Percentiles rank a stretch among this genome's conserved stretches.
phyloP scores from a whole-genome alignment of 2,113 vertebrate genomes.

The Ceratotherium simum region DNA sequence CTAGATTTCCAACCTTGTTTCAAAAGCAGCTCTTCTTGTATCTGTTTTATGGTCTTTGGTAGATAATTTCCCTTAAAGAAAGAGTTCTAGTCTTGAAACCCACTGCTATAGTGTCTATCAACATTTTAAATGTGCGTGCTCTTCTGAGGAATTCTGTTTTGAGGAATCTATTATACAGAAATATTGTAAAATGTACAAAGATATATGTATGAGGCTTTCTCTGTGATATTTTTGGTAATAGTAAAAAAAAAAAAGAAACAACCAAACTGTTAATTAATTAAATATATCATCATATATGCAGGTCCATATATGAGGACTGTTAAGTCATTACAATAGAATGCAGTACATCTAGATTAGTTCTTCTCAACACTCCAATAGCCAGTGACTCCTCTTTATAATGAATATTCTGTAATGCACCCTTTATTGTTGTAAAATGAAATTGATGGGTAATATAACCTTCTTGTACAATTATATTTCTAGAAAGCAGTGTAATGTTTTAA shows the following conservation, averaged over 20 bases:
- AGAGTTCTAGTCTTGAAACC: background rate
- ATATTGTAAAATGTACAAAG: conserved; percentile 1
- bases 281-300: background rate
- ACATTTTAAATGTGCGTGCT: background rate
- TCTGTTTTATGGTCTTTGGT: background rate
- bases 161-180: background rate
- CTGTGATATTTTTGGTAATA: background rate
- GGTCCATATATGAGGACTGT: background rate
- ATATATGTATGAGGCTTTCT: background rate
- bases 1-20: background rate
- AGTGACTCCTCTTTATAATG: background rate
- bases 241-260: background rate
- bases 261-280: background rate
- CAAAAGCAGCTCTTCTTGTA: background rate
- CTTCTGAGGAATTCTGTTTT: conserved; percentile 23
- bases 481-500: background rate
- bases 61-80: background rate
- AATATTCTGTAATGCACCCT: background rate
- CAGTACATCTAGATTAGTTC: background rate
- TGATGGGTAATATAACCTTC: background rate
- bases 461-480: background rate
- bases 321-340: background rate
- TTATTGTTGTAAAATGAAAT: background rate
- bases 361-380: background rate
- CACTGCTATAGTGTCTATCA: background rate